Evolutionary conservation across 2,888 invertebrate species (phyloP), one percentile per base, ranked within the genome.

Genomic region (Dryobota labecula): DNA sequence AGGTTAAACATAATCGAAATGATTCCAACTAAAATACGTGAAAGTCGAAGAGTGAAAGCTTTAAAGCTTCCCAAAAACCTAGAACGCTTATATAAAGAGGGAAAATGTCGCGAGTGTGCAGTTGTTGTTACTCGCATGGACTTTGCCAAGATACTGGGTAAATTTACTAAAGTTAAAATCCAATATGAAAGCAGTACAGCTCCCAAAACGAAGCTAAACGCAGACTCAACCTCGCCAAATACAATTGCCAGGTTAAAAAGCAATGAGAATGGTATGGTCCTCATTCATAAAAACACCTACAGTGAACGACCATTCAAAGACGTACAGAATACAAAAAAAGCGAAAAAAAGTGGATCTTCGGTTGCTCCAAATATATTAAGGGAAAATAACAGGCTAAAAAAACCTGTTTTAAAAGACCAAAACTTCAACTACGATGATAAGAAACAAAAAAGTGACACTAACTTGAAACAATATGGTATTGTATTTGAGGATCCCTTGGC

Each of bases 101-200:
- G 90, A 78, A 94, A 95, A 90, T 96, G 96, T 87, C 94, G 92
- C 51, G 95, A 95, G 56, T 96, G 95, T 88, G 89, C 93, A 76
- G 95, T 96, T 72, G 91, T 93, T 70, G 92, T 96, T 71, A 94
- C 94, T 80, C 93, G 93, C 78, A 95, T 96, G 95, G 95, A 96
- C 88, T 96, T 96, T 90, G 95, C 94, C 75, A 96, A 94, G 89
- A 95, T 96, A 82, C 88, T 96, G 73, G 96, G 96, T 76, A 96
- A 94, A 92, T 95, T 95, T 86, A 96, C 95, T 9, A 95, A 95
- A 89, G 96, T 96, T 3, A 96, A 95, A 88, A 95, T 96, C 58
- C 94, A 96, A 74, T 96, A 95, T 85, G 95, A 95, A 89, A 94
- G 90, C 73, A 92, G 88, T 84, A 85, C 91, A 8, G 87, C 92